Evolutionary conservation across 2,113 vertebrate species (phyloP).

Genomic region (Cercopithecus mona): DNA sequence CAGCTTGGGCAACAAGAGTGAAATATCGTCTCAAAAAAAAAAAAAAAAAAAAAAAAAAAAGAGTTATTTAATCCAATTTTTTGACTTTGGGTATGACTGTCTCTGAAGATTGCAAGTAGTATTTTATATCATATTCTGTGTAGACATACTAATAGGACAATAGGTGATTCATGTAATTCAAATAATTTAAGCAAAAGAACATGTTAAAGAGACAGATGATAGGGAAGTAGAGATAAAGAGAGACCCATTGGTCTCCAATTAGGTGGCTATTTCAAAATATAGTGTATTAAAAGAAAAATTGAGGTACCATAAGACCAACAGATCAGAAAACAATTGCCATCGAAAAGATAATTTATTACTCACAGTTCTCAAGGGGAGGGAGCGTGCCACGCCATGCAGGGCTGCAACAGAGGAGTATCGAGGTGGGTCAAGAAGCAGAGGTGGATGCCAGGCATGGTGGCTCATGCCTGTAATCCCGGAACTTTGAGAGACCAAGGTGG

Average conservation of each 20-base stretch:
- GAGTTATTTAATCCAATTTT: neutral
- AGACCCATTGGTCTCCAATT: neutral
- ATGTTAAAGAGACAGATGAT: neutral
- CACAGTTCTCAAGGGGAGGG: neutral
- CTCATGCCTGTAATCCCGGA: no score
- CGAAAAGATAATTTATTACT: neutral
- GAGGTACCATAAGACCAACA: neutral
- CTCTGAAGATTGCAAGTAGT: neutral
- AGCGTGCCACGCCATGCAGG: accelerated
- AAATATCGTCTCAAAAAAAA: no score
- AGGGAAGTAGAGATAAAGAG: neutral
- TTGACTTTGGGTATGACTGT: accelerated
- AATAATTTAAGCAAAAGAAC: neutral
- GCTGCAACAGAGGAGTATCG: accelerated
- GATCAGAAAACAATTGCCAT: neutral
- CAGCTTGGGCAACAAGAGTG: no score
- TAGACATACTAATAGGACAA: neutral
- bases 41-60: no score
- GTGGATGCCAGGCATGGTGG: accelerated
- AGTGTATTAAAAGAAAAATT: neutral
- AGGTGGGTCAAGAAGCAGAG: neutral
- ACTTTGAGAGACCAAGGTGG: no score
- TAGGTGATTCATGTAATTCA: neutral
- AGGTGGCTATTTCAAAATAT: neutral
- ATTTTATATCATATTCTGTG: neutral